Evolutionary conservation across 2,797 vertebrate genomes (phyloP).

Genomic region (Varecia variegata): DNA sequence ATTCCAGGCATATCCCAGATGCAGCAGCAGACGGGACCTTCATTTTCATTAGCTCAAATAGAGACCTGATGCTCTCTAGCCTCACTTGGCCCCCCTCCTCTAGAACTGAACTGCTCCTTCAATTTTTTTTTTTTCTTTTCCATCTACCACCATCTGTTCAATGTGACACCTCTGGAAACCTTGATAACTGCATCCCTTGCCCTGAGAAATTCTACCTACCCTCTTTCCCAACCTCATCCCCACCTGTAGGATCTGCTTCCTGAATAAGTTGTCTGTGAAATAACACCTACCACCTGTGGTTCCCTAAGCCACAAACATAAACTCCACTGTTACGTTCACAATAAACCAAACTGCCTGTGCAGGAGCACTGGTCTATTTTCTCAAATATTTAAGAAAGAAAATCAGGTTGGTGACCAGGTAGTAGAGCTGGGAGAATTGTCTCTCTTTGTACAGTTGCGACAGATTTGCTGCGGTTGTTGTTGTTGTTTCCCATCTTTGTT

Average conservation of each 20-base stretch:
- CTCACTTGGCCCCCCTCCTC: background rate
- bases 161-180: background rate
- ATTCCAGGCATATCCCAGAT: background rate
- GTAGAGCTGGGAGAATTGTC: background rate
- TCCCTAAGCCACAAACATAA: background rate
- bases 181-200: background rate
- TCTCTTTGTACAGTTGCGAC: background rate
- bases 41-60: accelerated
- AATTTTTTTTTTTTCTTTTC: background rate
- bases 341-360: background rate
- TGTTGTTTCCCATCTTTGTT: background rate
- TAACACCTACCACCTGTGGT: background rate
- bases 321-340: background rate
- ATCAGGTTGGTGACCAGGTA: background rate
- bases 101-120: background rate
- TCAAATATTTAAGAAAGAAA: background rate
- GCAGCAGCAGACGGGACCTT: background rate
- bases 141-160: background rate
- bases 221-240: background rate
- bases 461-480: background rate
- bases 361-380: background rate
- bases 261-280: background rate
- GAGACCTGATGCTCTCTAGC: background rate
- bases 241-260: background rate
- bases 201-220: background rate